Base-by-base conservation (phyloP, 1,140 invertebrate species). In the Drosophila sturtevanti region DNA sequence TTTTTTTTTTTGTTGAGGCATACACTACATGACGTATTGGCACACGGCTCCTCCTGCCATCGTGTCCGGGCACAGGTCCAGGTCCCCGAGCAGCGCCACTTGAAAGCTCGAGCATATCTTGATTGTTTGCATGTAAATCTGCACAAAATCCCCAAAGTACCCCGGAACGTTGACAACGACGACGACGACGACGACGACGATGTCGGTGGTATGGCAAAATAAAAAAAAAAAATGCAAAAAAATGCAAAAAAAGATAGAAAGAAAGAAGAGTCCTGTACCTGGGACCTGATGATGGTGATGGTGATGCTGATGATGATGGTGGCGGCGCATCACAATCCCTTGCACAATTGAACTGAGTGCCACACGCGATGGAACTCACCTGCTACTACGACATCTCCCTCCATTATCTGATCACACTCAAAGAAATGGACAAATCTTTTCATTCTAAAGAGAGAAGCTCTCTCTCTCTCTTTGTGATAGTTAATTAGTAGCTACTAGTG, bases 71-170 rank as follows among this genome's bases (percentile, higher is more conserved):
- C 27, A 1, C 4, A n/a, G 18, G 9, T 48, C 6, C 18, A 21
- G 34, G 35, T 44, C 18, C 61, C 22, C 55, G 66, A 72, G 44
- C 69, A 71, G 75, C 63, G 78, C 48, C 82, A 87, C 81, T 87
- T 87, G 82, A 86, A 86, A 86, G 82, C 82, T 75, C 68, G 63
- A 63, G 79, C 84, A 82, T 87, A 87, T 87, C 82, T 87, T 87
- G 82, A 87, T 87, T 87, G 82, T 89, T 87, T 87, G 82, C 82
- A 87, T 89, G 82, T 87, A 87, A 87, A 87, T 87, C 82, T 87
- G 84, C 79, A 89, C 84, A 84, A 86, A 87, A 87, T 87, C 82
- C 82, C 82, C 68, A 89, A 87, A 87, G 82, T 84, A 87, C 79
- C 81, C 72, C 79, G 71, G n/a, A 16, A 55, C 52, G 52, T 31